These are phyloP conservation scores for Anoplolepis gracilipes DNA, from an alignment of 1,140 invertebrate genomes.

Conservation along the genomic window DNA sequence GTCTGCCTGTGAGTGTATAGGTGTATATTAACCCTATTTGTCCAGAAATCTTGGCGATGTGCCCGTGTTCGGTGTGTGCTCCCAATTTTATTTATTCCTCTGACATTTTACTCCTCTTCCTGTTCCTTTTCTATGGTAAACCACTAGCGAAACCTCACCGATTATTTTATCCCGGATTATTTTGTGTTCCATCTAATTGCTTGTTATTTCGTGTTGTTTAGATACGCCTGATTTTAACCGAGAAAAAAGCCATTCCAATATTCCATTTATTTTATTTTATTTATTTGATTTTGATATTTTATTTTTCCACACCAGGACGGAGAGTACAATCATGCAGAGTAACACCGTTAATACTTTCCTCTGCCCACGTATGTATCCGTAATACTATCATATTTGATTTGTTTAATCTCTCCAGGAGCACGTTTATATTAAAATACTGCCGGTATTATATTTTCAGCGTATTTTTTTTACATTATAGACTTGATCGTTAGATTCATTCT, in stretches of 20 bases:
- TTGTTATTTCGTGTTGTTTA: slow-evolving; percentile 69
- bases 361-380: slow-evolving; percentile 38
- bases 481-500: background rate
- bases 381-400: slow-evolving; percentile 26
- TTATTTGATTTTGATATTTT: slow-evolving; percentile 48
- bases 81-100: slow-evolving; percentile 61
- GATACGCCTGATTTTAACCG: slow-evolving; percentile 72
- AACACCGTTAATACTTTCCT: slow-evolving; percentile 19
- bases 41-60: slow-evolving; percentile 82
- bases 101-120: slow-evolving; percentile 40
- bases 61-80: slow-evolving; percentile 81
- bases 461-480: background rate
- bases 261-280: slow-evolving; percentile 1
- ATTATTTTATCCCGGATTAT: slow-evolving; percentile 45
- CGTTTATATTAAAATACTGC: slow-evolving; percentile 31
- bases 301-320: slow-evolving; percentile 39
- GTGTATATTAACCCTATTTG: slow-evolving; percentile 82
- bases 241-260: slow-evolving; percentile 43
- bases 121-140: background rate
- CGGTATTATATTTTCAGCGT: slow-evolving; percentile 45
- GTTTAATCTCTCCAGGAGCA: slow-evolving; percentile 40
- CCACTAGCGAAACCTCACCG: background rate
- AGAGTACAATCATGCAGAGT: slow-evolving; percentile 30
- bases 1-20: slow-evolving; percentile 85
- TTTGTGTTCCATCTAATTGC: slow-evolving; percentile 65